phyloP scores from a whole-genome alignment of 2,113 vertebrate species.

The Cavia aperea region DNA sequence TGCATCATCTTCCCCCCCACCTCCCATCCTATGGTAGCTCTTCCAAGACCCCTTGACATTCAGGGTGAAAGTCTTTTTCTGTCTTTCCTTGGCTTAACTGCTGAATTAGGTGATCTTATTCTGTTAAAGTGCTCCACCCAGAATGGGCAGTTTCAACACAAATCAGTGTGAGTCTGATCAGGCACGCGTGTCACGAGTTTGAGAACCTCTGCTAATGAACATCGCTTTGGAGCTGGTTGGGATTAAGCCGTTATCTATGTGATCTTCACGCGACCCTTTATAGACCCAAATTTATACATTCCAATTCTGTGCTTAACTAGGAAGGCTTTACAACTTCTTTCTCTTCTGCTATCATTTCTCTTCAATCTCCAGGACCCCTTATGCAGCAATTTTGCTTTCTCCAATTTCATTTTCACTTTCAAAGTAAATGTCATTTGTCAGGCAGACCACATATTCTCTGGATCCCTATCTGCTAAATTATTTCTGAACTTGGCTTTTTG shows the following conservation, averaged over 20 bases:
- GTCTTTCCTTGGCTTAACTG: conserved; percentile 32
- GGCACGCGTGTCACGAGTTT: conserved; percentile 40
- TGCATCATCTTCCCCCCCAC: neutral
- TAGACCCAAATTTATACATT: conserved; percentile 56
- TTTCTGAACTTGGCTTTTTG: conserved; percentile 63
- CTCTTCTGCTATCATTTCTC: conserved; percentile 54
- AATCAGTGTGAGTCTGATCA: conserved; percentile 37
- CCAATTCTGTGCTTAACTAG: conserved; percentile 64
- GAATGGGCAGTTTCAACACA: conserved; percentile 35
- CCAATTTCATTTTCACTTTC: conserved; percentile 66
- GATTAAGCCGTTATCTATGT: conserved; percentile 63
- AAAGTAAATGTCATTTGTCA: conserved; percentile 64
- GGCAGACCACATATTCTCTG: conserved; percentile 54
- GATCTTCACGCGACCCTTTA: conserved; percentile 62
- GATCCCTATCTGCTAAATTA: conserved; percentile 61
- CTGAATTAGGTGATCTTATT: conserved; percentile 51
- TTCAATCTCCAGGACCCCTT: conserved; percentile 55
- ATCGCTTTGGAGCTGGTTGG: conserved; percentile 43
- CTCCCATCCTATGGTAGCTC: neutral
- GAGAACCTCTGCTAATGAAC: conserved; percentile 52
- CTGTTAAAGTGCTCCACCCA: conserved; percentile 48
- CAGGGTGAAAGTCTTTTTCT: conserved; percentile 47
- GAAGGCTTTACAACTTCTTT: conserved; percentile 51
- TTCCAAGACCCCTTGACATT: conserved; percentile 39
- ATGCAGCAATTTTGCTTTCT: conserved; percentile 53